phyloP scores from a whole-genome alignment of 1,140 invertebrate genomes.

The Orchesella cincta region DNA sequence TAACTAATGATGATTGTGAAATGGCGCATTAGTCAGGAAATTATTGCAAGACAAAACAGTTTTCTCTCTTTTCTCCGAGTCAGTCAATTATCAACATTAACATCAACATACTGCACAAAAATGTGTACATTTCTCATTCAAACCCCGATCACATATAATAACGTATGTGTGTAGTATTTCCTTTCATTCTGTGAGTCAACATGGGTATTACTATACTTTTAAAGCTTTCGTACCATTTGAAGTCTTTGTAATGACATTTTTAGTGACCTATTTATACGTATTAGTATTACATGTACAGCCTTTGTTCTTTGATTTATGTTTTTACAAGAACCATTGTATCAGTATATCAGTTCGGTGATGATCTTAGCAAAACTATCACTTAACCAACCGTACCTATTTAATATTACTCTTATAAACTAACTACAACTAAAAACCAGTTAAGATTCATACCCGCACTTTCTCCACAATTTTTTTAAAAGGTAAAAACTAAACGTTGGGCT shows the following conservation, averaged over 20 bases:
- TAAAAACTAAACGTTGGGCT: neutral
- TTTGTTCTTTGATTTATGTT: neutral
- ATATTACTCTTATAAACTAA: neutral
- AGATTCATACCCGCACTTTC: too few relatives aligned
- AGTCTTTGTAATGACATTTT: constrained; percentile 7
- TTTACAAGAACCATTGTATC: neutral
- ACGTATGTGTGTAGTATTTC: neutral
- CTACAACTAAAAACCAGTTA: neutral
- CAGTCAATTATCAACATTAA: neutral
- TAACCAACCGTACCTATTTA: neutral
- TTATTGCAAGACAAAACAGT: neutral
- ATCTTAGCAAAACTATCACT: neutral
- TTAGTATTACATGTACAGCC: constrained; percentile 17
- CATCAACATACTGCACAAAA: neutral
- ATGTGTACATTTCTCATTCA: constrained; percentile 19
- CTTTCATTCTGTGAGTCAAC: neutral
- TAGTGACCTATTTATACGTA: neutral
- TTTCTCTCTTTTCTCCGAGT: neutral
- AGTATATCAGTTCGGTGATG: neutral
- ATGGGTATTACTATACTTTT: neutral
- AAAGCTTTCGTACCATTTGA: constrained; percentile 10
- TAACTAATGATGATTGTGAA: neutral
- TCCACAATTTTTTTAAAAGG: neutral
- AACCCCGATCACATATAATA: neutral
- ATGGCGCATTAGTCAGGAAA: neutral